A percentile compares a stretch with the other conserved stretches of the same genome.
phyloP scores from a whole-genome alignment of 2,888 invertebrate genomes.

The Callosobruchus maculatus region DNA sequence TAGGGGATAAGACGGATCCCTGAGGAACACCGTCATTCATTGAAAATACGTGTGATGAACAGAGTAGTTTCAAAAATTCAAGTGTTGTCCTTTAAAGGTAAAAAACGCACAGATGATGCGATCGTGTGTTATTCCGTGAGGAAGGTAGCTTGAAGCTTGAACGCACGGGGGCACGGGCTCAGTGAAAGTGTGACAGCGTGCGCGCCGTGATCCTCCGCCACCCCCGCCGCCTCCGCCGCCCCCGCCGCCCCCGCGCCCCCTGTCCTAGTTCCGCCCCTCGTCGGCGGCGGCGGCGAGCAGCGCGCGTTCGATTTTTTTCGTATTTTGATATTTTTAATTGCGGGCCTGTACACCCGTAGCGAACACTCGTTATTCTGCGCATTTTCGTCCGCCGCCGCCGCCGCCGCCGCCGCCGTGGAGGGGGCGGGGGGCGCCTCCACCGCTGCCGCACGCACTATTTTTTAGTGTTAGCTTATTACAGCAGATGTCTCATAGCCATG shows the following conservation, averaged over 20 bases:
- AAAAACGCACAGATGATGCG: no score
- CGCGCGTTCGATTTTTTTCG: conserved; percentile 42
- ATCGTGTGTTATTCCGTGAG: no score
- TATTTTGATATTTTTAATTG: conserved; percentile 57
- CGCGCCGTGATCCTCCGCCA: background rate
- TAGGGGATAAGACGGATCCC: no score
- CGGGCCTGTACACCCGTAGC: conserved; percentile 46
- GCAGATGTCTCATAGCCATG: conserved; percentile 61
- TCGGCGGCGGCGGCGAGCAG: conserved; percentile 6
- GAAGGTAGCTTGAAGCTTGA: background rate
- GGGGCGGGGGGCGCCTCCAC: conserved; percentile 43
- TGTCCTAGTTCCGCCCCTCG: background rate
- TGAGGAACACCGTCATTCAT: no score
- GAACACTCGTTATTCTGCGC: conserved; percentile 55
- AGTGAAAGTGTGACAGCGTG: background rate
- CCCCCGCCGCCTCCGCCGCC: no score
- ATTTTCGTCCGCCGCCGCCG: conserved; percentile 51
- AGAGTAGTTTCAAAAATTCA: no score
- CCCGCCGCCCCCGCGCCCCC: background rate
- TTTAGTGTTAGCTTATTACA: conserved; percentile 63
- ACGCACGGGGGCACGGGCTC: background rate
- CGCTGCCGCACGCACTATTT: conserved; percentile 56
- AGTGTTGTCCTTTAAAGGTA: no score
- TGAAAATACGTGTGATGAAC: no score
- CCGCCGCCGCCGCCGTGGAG: conserved; percentile 41